These are phyloP conservation scores for Andrena trimmerana DNA, from an alignment of 2,888 invertebrate species.

Conservation along the genomic window DNA sequence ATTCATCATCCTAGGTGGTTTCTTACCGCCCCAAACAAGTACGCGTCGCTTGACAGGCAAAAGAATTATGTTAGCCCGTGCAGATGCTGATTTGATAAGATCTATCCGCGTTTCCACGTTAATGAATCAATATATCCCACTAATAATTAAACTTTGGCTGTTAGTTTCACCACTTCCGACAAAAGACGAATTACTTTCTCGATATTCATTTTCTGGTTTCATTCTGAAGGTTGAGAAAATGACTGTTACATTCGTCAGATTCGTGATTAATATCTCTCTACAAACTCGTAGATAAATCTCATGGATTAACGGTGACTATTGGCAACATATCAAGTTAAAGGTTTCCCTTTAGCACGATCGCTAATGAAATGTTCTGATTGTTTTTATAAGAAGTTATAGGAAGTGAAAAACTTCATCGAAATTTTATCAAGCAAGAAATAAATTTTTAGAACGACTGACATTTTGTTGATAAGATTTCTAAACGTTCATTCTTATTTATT, in stretches of 20 bases:
- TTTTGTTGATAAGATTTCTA: too few species aligned
- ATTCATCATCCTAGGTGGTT: slow-evolving; percentile 29
- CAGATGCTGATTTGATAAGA: slow-evolving; percentile 33
- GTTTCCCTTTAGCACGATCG: too few species aligned
- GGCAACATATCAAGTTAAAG: too few species aligned
- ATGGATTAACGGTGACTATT: background rate
- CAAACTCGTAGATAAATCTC: background rate
- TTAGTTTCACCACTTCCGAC: background rate
- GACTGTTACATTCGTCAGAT: background rate
- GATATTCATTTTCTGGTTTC: slow-evolving; percentile 13
- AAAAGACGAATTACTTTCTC: slow-evolving; percentile 18
- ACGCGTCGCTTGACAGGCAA: slow-evolving; percentile 3
- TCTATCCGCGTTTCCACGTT: slow-evolving; percentile 15
- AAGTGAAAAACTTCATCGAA: too few species aligned
- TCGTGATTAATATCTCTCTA: background rate
- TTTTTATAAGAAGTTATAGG: too few species aligned
- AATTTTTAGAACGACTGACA: too few species aligned
- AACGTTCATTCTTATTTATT: too few species aligned
- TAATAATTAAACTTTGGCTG: slow-evolving; percentile 46
- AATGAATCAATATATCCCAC: slow-evolving; percentile 36
- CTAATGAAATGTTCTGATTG: too few species aligned
- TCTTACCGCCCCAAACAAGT: slow-evolving; percentile 5
- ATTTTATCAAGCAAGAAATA: too few species aligned
- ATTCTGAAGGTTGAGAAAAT: background rate
- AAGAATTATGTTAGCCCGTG: slow-evolving; percentile 32